These are phyloP conservation scores for Coracias cyanogaster DNA, from an alignment of 2,797 vertebrate species.

Conservation along the genomic window DNA sequence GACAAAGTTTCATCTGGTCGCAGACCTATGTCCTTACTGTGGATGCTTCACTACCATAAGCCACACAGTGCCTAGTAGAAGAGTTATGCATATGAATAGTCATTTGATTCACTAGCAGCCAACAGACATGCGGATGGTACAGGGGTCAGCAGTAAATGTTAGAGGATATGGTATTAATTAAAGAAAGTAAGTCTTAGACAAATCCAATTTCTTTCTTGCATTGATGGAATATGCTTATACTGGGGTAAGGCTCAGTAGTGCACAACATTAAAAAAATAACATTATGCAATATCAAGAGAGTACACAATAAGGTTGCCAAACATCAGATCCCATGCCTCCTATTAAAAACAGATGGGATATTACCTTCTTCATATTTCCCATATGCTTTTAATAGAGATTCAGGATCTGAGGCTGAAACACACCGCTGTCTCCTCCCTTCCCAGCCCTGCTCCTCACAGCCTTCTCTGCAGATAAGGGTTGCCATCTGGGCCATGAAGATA, in stretches of 20 bases:
- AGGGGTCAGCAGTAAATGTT: background rate
- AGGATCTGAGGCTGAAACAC: conserved; percentile 3
- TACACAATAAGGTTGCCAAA: conserved; percentile 28
- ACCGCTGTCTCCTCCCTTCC: background rate
- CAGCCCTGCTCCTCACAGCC: background rate
- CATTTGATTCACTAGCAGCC: background rate
- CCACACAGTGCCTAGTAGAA: background rate
- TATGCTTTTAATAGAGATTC: conserved; percentile 57
- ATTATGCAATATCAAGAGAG: conserved; percentile 48
- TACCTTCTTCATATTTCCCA: conserved; percentile 56
- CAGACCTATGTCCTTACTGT: background rate
- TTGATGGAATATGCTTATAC: background rate
- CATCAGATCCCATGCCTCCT: conserved; percentile 24
- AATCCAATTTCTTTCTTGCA: conserved; percentile 40
- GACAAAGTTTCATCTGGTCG: background rate
- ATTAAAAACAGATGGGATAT: conserved; percentile 67
- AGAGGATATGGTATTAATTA: conserved; percentile 41
- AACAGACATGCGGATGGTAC: background rate
- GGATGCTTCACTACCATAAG: background rate
- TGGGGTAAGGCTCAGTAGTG: conserved; percentile 26
- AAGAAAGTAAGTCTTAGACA: conserved; percentile 8
- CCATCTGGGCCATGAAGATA: background rate
- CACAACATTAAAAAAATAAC: conserved; percentile 47
- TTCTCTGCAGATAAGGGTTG: background rate
- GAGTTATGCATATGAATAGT: background rate